Percentiles rank a stretch among this genome's conserved stretches.
Conservation (phyloP, 2,797 vertebrate genomes). For the Tragopan temminckii region DNA sequence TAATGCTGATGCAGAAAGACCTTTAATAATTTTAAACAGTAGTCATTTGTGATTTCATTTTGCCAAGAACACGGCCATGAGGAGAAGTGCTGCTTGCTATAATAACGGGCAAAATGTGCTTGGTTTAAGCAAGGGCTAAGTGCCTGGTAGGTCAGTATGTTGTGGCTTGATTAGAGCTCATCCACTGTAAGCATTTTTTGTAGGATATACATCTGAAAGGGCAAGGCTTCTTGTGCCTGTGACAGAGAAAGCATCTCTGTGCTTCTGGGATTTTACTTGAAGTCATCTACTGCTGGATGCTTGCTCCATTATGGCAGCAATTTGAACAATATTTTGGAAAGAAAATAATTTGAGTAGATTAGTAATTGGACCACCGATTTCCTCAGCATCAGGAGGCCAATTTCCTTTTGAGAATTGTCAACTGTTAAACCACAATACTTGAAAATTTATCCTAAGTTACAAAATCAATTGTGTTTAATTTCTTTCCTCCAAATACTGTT, state of each 20-base stretch:
- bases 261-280: not conserved
- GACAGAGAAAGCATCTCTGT: not conserved
- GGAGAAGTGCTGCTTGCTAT: constrained; percentile 3
- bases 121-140: not conserved
- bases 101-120: constrained; percentile 10
- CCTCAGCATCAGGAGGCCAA: not conserved
- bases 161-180: constrained; percentile 54
- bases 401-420: constrained; percentile 23
- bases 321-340: constrained; percentile 28
- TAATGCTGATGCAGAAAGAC: constrained; percentile 41
- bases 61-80: constrained; percentile 16
- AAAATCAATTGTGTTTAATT: not conserved
- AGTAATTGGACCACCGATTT: not conserved
- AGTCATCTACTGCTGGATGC: not conserved
- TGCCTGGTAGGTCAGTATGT: not conserved
- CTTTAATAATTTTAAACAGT: constrained; percentile 48
- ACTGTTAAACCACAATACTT: not conserved
- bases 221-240: not conserved
- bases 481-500: not conserved
- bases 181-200: constrained; percentile 21
- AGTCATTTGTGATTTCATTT: constrained; percentile 49
- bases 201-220: constrained; percentile 23
- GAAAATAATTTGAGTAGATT: not conserved
- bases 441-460: not conserved
- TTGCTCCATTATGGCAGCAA: not conserved